Conservation (phyloP, 2,888 invertebrate species). For the Cephus pulcher region DNA sequence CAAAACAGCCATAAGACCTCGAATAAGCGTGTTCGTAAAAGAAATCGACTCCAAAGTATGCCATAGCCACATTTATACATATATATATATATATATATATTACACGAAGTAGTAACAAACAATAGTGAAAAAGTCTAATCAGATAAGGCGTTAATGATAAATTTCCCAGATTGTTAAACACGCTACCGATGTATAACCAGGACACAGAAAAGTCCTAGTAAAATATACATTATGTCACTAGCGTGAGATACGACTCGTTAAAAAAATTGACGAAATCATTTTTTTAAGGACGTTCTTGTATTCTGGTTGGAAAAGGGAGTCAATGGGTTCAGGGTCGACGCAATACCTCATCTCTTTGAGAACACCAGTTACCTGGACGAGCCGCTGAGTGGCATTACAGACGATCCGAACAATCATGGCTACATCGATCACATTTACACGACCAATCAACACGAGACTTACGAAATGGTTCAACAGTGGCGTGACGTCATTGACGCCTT, state of each 20-base stretch:
- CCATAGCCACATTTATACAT: too few species aligned
- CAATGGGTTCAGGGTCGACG: constrained; percentile 81
- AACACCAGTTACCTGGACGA: constrained; percentile 69
- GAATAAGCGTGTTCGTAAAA: too few species aligned
- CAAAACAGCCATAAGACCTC: too few species aligned
- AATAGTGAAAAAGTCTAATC: neutral
- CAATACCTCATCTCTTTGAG: constrained; percentile 70
- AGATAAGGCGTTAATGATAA: neutral
- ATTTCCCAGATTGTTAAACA: too few species aligned
- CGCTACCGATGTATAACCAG: too few species aligned
- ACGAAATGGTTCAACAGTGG: constrained; percentile 71
- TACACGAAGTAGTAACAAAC: neutral
- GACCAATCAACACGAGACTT: constrained; percentile 71
- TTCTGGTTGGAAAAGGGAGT: constrained; percentile 83
- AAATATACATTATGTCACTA: too few species aligned
- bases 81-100: neutral
- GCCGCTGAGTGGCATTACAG: constrained; percentile 65
- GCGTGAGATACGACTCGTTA: too few species aligned
- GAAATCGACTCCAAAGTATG: too few species aligned
- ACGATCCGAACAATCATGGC: constrained; percentile 68
- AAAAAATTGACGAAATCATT: neutral
- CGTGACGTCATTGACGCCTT: constrained; percentile 70
- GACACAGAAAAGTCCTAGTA: too few species aligned
- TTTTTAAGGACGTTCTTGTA: constrained; percentile 68
- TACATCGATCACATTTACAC: constrained; percentile 73